phyloP scores from a whole-genome alignment of 64 coral and sea anemone genomes.

The Porites australiensis region DNA sequence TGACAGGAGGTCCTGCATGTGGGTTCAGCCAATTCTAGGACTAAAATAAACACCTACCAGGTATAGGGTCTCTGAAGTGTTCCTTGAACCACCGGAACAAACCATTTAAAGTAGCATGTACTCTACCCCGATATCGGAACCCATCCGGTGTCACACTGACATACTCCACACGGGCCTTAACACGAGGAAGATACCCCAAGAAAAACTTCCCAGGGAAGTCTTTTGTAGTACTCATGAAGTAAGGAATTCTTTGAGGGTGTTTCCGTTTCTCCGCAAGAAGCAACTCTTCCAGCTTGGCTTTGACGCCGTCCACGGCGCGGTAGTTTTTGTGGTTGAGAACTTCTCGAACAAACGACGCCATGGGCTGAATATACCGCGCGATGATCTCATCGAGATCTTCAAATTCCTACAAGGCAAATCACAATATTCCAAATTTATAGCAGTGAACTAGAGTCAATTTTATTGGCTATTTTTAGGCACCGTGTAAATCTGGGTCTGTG shows the following conservation, averaged over 20 bases:
- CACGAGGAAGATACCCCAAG: conserved; percentile 93
- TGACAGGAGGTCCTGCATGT: too few relatives aligned
- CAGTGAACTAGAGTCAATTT: too few relatives aligned
- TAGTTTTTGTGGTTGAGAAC: conserved; percentile 94
- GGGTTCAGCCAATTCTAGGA: too few relatives aligned
- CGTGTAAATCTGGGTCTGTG: too few relatives aligned
- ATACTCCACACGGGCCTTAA: conserved; percentile 89
- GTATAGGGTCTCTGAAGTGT: conserved; percentile 98
- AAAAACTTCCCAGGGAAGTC: conserved; percentile 96
- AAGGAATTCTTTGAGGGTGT: conserved; percentile 92
- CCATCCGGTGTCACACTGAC: conserved; percentile 93
- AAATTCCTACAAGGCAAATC: conserved; percentile 82
- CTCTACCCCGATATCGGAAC: conserved; percentile 87
- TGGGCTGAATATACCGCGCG: conserved; percentile 93
- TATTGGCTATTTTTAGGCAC: too few relatives aligned
- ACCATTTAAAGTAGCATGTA: conserved; percentile 92
- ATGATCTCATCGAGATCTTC: conserved; percentile 99
- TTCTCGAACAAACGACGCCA: conserved; percentile 92
- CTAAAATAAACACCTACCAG: conserved; percentile 67
- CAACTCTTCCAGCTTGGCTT: conserved; percentile 82
- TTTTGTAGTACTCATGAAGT: conserved; percentile 77
- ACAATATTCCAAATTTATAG: background rate
- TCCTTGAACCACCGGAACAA: conserved; percentile 98
- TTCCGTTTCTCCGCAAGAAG: conserved; percentile 83
- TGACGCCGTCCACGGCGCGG: conserved; percentile 82